These are phyloP conservation scores for Pterostichus niger DNA, from an alignment of 2,888 invertebrate species.

Conservation along the genomic window DNA sequence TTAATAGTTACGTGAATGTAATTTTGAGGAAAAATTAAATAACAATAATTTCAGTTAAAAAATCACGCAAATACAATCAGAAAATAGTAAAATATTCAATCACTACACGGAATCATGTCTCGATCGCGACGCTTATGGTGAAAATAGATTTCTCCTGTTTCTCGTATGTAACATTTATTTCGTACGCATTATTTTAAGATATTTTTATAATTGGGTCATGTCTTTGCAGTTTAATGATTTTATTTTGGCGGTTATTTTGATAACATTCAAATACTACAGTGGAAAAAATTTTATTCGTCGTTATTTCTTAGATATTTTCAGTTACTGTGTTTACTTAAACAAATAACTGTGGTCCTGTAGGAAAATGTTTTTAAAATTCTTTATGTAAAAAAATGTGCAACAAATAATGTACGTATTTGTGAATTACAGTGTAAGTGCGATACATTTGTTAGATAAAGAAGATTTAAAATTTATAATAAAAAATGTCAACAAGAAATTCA, in stretches of 20 bases:
- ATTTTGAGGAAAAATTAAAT: conserved; percentile 51
- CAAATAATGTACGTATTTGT: conserved; percentile 3
- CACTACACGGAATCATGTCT: conserved; percentile 4
- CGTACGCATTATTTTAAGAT: conserved; percentile 62
- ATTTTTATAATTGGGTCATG: conserved; percentile 67
- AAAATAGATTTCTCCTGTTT: conserved; percentile 62
- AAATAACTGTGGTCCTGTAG: not conserved
- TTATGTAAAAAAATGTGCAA: conserved; percentile 9
- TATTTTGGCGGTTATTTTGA: conserved; percentile 66
- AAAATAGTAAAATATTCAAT: conserved; percentile 8
- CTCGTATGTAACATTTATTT: conserved; percentile 52
- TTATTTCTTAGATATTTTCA: conserved; percentile 22
- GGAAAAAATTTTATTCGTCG: conserved; percentile 46
- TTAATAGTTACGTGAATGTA: conserved; percentile 19
- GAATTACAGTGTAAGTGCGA: conserved; percentile 10
- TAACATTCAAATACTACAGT: conserved; percentile 54
- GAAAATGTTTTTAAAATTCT: conserved; percentile 16
- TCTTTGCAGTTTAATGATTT: conserved; percentile 63
- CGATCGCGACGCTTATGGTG: conserved; percentile 51
- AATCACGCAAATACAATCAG: conserved; percentile 15
- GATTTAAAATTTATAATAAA: conserved; percentile 6
- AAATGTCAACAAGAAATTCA: conserved; percentile 58
- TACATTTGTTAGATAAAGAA: not conserved
- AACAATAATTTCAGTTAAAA: not conserved
- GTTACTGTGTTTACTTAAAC: conserved; percentile 29